Evolutionary conservation across 2,797 vertebrate genomes (phyloP).

Genomic region (Chloroceryle inda): DNA sequence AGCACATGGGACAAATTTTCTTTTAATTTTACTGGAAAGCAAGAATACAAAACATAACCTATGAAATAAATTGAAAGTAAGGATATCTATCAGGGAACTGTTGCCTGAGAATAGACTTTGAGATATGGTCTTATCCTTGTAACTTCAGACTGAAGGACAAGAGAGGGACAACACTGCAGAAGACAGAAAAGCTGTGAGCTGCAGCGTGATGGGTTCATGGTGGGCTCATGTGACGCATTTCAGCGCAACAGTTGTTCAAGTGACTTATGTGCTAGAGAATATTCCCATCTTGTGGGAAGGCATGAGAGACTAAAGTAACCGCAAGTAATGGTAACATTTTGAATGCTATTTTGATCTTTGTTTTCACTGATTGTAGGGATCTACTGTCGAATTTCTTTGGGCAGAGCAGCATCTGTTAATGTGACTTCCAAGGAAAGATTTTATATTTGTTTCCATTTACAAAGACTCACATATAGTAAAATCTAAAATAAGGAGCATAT

Average conservation of each 20-base stretch:
- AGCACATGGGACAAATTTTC: not conserved
- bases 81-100: not conserved
- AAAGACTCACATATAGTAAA: not conserved
- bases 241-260: not conserved
- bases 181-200: not conserved
- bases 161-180: not conserved
- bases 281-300: not conserved
- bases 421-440: not conserved
- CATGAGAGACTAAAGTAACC: not conserved
- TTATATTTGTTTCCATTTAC: not conserved
- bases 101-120: not conserved
- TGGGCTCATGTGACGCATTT: not conserved
- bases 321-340: not conserved
- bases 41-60: not conserved
- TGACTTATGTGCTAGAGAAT: not conserved
- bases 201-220: rapidly evolving
- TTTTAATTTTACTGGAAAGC: not conserved
- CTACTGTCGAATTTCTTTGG: not conserved
- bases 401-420: not conserved
- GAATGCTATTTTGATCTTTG: not conserved
- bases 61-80: not conserved
- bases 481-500: not conserved
- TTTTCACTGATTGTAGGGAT: not conserved
- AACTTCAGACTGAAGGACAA: not conserved
- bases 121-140: not conserved